Base-by-base conservation (phyloP, 1,140 invertebrate species). In the Drosophila varians region DNA sequence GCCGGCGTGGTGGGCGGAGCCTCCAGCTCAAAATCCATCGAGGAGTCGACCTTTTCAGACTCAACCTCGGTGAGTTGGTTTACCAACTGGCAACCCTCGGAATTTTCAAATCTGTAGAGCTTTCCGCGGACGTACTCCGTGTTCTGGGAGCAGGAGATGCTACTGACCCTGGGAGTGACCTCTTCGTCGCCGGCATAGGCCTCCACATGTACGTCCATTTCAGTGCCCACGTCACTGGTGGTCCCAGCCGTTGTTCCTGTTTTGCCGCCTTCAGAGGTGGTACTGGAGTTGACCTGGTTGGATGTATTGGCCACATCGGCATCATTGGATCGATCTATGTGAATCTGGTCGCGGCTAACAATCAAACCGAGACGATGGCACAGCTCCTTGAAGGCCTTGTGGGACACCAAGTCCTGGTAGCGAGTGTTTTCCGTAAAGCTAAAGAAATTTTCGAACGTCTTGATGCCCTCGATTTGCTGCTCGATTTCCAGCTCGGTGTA, bases 401-500 rank as follows among this genome's bases (percentile, higher is more conserved):
- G 72, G 6, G 42, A 21, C 11, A 48, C 69, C 26, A 72, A 14
- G 6, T 72, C 69, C 49, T 53, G 48, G 23, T 42, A 62, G 26
- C 21, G 28, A 4, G 49, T 54, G 12, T 55, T 42, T n/a, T 72
- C 69, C 1, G 55, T 72, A n/a, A 72, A 49, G 5, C 26, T 34
- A 6, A 60, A 34, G 14, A 72, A 72, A 21, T 72, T 72, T 14
- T 72, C 69, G 9, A 72, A 68, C 1, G 62, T 49, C 34, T 87
- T 87, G 0, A 87, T 87, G 12, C 70, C 60, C 19, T 87, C 77
- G 31, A 87, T 87, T 34, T 87, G 82, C 1, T 55, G 55, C 23
- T 77, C 82, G 12, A 87, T 87, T 36, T 87, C 82, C 28, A 74
- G 26, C 40, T 87, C 82, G 4, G 73, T 82, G 36, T 57, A 74